Evolutionary conservation across 2,113 vertebrate species (phyloP).

Genomic region (Pseudopodoces humilis): DNA sequence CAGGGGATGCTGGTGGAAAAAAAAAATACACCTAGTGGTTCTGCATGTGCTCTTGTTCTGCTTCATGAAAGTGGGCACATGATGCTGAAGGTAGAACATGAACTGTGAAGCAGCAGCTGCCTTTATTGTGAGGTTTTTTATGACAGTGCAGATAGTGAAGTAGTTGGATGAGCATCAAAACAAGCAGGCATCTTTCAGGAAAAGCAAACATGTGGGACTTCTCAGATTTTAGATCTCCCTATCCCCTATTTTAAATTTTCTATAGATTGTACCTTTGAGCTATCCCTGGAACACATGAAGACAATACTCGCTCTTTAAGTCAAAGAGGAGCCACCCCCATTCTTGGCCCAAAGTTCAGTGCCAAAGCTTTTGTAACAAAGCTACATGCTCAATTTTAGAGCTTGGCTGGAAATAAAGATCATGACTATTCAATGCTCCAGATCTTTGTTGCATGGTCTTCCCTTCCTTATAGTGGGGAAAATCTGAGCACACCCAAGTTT

Average conservation of each 20-base stretch:
- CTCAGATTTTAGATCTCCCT: constrained; percentile 10
- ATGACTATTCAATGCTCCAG: neutral
- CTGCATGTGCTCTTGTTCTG: neutral
- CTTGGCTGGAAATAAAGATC: neutral
- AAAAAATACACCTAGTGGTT: neutral
- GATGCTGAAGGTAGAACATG: neutral
- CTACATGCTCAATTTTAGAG: neutral
- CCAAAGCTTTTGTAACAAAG: neutral
- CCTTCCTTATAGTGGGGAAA: neutral
- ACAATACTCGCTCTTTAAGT: neutral
- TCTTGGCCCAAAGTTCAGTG: neutral
- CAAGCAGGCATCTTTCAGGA: constrained; percentile 29
- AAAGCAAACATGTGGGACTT: constrained; percentile 10
- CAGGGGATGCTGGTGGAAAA: neutral
- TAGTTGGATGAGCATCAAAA: constrained; percentile 30
- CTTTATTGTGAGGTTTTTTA: neutral
- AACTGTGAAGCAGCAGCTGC: constrained; percentile 26
- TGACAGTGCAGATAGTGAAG: constrained; percentile 49
- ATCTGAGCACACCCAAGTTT: neutral
- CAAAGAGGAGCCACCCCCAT: constrained; percentile 10
- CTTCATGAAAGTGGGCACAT: neutral
- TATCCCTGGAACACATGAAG: neutral
- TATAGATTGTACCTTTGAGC: neutral
- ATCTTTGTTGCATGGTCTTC: neutral
- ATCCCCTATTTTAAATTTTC: neutral